phyloP scores from a whole-genome alignment of 2,888 invertebrate species.

The Xylocampa areola region DNA sequence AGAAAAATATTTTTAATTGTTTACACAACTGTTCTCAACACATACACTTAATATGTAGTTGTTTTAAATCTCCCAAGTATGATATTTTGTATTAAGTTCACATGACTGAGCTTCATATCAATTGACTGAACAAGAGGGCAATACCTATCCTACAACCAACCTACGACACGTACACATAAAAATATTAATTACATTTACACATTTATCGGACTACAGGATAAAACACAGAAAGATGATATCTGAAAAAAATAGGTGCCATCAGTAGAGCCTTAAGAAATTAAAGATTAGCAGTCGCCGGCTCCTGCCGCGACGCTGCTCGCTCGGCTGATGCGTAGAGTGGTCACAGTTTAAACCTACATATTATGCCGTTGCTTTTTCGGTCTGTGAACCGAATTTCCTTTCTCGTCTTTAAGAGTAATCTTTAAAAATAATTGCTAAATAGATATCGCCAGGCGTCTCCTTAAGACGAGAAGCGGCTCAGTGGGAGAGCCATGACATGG shows the following conservation, averaged over 20 bases:
- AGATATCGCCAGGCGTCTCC: no score
- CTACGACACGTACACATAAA: constrained; percentile 24
- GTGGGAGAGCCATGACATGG: no score
- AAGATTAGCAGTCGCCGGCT: no score
- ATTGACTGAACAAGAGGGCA: constrained; percentile 77
- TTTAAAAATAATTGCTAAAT: no score
- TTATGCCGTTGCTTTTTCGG: no score
- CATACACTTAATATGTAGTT: constrained; percentile 35
- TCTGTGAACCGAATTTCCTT: no score
- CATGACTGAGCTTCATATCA: constrained; percentile 42
- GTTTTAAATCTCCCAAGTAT: constrained; percentile 57
- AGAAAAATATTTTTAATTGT: constrained; percentile 35
- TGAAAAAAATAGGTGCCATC: not conserved
- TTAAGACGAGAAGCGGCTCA: no score
- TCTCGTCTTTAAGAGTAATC: no score
- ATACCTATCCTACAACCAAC: constrained; percentile 64
- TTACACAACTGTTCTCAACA: constrained; percentile 39
- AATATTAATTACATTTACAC: not conserved
- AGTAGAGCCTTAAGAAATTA: no score
- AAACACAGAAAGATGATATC: not conserved
- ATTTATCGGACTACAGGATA: not conserved
- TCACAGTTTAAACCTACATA: no score
- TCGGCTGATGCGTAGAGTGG: no score
- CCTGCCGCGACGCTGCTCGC: no score
- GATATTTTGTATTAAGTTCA: constrained; percentile 20